Evolutionary conservation across 1,140 invertebrate genomes (phyloP).

Genomic region (Drosophila parvula): DNA sequence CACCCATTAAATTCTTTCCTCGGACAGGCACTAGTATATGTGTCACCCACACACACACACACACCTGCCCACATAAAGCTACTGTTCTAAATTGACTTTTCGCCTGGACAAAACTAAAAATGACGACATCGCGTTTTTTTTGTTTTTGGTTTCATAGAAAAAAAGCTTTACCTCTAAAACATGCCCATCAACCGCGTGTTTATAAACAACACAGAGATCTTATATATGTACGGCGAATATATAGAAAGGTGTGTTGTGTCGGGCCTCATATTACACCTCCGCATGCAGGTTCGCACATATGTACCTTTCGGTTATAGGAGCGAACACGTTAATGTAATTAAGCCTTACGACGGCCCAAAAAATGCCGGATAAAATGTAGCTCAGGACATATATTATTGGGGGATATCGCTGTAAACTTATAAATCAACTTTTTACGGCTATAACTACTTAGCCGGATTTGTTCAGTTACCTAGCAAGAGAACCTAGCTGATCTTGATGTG

Average conservation of each 20-base stretch:
- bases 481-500: not conserved
- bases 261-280: conserved; percentile 44
- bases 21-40: conserved; percentile 32
- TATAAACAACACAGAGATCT: conserved; percentile 56
- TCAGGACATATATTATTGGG: conserved; percentile 22
- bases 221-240: conserved; percentile 29
- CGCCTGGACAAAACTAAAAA: conserved; percentile 77
- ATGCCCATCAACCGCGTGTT: conserved; percentile 51
- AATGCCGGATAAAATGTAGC: conserved; percentile 19
- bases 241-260: conserved; percentile 48
- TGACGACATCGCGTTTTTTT: conserved; percentile 73
- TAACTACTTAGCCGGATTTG: conserved; percentile 12
- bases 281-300: conserved; percentile 38
- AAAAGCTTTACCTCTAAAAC: conserved; percentile 44
- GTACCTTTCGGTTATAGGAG: conserved; percentile 31
- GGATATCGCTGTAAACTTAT: conserved; percentile 16
- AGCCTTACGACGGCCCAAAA: conserved; percentile 14
- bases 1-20: conserved; percentile 71
- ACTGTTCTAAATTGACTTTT: conserved; percentile 77
- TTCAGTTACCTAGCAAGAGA: conserved; percentile 3
- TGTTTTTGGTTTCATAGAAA: conserved; percentile 24
- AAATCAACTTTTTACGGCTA: conserved; percentile 29
- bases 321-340: conserved; percentile 52
- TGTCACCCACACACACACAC: conserved; percentile 29
- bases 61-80: conserved; percentile 29